Conservation (phyloP, 2,888 invertebrate genomes). For the Drosophila meridiana region DNA sequence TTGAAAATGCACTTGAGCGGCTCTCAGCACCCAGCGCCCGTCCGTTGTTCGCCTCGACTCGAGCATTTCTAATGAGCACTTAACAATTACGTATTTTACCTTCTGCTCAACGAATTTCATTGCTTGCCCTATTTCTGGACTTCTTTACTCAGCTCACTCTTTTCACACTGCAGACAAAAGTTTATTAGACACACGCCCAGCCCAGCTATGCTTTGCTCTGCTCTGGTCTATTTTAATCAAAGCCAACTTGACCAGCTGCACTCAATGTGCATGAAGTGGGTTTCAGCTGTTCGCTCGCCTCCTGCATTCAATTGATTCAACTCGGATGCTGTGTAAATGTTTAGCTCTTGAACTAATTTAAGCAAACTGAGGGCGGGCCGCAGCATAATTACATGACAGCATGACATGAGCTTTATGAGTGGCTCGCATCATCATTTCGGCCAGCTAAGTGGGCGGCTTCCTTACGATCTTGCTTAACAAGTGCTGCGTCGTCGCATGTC, state of each 20-base stretch:
- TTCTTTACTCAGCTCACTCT: not conserved
- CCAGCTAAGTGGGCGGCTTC: conserved; percentile 51
- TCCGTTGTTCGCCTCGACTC: conserved; percentile 28
- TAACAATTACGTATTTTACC: conserved; percentile 72
- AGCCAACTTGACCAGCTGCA: conserved; percentile 70
- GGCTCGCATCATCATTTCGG: conserved; percentile 28
- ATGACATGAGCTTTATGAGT: conserved; percentile 32
- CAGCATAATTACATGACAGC: conserved; percentile 42
- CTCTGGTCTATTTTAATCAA: conserved; percentile 66
- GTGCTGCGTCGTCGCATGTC: conserved; percentile 71
- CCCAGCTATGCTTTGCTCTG: conserved; percentile 17
- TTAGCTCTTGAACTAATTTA: conserved; percentile 56
- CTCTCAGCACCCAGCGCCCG: conserved; percentile 12
- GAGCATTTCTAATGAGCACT: conserved; percentile 78
- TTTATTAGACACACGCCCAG: conserved; percentile 27
- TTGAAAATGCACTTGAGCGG: conserved; percentile 73
- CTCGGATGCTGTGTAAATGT: conserved; percentile 47
- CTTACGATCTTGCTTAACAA: conserved; percentile 48
- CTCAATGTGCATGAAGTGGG: conserved; percentile 57
- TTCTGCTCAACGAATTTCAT: conserved; percentile 22
- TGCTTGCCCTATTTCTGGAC: conserved; percentile 1
- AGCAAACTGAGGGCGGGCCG: conserved; percentile 27
- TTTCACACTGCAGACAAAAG: not conserved
- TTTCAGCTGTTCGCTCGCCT: conserved; percentile 1
- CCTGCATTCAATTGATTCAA: conserved; percentile 39